These are phyloP conservation scores for Phrynosoma platyrhinos DNA, from an alignment of 2,113 vertebrate species.

Conservation along the genomic window DNA sequence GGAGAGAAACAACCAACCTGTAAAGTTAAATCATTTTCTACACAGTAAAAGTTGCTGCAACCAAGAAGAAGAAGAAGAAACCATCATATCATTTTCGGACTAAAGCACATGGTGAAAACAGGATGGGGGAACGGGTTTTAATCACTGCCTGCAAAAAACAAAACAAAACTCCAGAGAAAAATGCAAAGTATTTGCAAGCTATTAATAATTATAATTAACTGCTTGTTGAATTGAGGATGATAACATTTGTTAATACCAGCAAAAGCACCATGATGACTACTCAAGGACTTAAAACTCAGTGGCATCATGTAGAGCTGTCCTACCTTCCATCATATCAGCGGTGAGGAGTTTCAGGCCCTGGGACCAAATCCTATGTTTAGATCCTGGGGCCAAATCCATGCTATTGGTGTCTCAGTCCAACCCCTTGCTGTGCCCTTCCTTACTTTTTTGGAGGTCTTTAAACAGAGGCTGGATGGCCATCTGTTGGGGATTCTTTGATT, in stretches of 20 bases:
- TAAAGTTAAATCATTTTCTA: slow-evolving; percentile 10
- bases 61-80: neutral
- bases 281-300: neutral
- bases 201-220: neutral
- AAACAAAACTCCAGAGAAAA: neutral
- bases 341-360: neutral
- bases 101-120: neutral
- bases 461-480: no score
- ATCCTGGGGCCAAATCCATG: no score
- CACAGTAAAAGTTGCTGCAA: neutral
- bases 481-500: no score
- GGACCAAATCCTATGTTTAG: no score
- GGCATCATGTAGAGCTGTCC: no score
- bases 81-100: neutral
- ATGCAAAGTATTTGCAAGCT: neutral
- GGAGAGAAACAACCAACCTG: neutral
- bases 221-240: neutral
- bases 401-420: no score
- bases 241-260: neutral
- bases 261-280: no score
- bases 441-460: no score
- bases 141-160: neutral
- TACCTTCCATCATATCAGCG: neutral
- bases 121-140: neutral
- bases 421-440: no score